These are phyloP conservation scores for Salvelinus sp. DNA, from an alignment of 2,113 vertebrate species.

Conservation along the genomic window DNA sequence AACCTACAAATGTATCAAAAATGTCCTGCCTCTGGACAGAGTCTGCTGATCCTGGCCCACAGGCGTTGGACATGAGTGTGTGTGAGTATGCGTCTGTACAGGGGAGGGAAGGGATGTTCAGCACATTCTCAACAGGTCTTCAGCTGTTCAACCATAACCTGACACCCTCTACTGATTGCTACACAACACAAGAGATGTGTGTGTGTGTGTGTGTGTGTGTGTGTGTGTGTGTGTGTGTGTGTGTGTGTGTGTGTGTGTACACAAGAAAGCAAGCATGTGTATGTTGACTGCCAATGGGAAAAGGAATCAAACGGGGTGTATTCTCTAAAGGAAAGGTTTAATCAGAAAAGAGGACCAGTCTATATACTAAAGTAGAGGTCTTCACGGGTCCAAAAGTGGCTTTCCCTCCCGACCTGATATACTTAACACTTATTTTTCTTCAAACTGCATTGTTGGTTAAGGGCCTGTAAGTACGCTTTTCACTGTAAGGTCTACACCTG, in stretches of 20 bases:
- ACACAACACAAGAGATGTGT: not conserved
- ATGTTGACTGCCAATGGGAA: not conserved
- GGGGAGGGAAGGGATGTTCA: conserved; percentile 38
- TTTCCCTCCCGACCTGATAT: no score
- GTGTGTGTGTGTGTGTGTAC: not conserved
- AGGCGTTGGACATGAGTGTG: not conserved
- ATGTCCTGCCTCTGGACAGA: not conserved
- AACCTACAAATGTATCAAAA: not conserved
- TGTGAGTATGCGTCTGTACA: conserved; percentile 16
- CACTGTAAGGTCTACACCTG: no score
- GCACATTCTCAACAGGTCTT: conserved; percentile 43
- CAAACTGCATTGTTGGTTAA: no score
- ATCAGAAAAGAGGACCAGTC: no score
- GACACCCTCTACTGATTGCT: conserved; percentile 27
- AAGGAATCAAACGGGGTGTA: no score
- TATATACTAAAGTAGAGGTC: no score
- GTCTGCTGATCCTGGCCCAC: not conserved
- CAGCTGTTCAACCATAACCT: conserved; percentile 51
- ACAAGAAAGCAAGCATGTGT: not conserved
- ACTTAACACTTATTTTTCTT: no score
- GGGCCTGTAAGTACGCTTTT: no score
- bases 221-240: not conserved
- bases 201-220: not conserved
- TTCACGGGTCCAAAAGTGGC: no score
- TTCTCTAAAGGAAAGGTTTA: no score